Evolutionary conservation across 2,797 vertebrate species (phyloP).

Genomic region (Arctocebus calabarensis): DNA sequence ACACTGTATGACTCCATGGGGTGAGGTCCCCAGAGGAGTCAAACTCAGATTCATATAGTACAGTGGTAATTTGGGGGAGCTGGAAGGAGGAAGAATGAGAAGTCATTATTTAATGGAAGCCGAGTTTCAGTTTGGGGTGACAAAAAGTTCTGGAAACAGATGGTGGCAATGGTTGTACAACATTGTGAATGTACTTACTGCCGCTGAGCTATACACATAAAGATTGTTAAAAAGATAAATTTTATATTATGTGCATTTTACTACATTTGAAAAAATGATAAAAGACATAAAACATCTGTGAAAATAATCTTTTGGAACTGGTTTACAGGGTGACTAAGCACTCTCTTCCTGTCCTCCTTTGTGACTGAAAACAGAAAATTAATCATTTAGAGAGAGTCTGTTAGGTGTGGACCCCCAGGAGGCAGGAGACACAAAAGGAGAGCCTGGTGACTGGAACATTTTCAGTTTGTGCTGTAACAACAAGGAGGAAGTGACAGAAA

Average conservation of each 20-base stretch:
- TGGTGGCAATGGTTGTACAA: accelerated
- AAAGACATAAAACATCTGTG: not conserved
- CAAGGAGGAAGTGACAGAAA: conserved; percentile 60
- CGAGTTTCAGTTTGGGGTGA: not conserved
- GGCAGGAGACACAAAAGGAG: conserved; percentile 34
- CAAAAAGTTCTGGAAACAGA: not conserved
- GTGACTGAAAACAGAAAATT: not conserved
- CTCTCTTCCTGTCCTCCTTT: conserved; percentile 8
- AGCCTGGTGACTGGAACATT: not conserved
- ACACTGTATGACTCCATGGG: too few species aligned
- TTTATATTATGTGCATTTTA: not conserved
- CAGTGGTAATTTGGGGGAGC: not conserved
- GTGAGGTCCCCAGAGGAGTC: not conserved
- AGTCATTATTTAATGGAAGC: not conserved
- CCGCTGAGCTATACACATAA: not conserved
- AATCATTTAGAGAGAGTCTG: not conserved
- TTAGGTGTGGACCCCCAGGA: not conserved
- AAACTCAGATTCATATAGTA: not conserved
- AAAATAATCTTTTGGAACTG: not conserved
- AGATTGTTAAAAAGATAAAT: not conserved
- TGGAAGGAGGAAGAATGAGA: accelerated
- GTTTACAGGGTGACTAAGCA: not conserved
- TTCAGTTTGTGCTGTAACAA: conserved; percentile 37
- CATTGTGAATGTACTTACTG: not conserved
- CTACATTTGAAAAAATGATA: not conserved